Base-by-base conservation (phyloP, 2,888 invertebrate genomes). In the Cyclophora albipunctata region DNA sequence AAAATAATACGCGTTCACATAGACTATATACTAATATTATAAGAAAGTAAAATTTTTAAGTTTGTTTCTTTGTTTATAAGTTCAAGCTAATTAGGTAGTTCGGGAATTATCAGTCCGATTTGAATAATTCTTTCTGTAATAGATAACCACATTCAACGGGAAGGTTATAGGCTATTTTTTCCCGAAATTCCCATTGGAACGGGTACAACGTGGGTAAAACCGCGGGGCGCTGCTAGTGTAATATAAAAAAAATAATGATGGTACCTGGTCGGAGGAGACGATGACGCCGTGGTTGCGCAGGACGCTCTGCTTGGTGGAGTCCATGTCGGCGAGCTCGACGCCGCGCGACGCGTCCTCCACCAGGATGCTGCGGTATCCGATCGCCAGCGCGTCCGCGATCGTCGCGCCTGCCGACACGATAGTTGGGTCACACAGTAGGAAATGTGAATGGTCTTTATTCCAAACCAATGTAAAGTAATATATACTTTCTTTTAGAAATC, bases 261-360 rank as follows among this genome's bases (percentile, higher is more conserved):
- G 3, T 7, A 7, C 3, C 40, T 40, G 7, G 7, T 7, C 3
- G 40, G 7, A 40, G 40, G 6, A 2, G 34, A 96, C 92, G 64
- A 97, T 93, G 47, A 96, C 93, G 0, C 96, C 97, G 69, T 94
- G 92, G 69, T 93, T 93, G 53, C 90, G 91, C 48, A 92, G 88
- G 20, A 97, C 92, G 54, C 92, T 92, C 50, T 93, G 89, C 76
- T 95, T 95, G 44, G 95, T 96, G 66, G 91, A 91, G 74, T 95
- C 94, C 52, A 98, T 98, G 71, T 96, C 96, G 33, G 93, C 91
- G 35, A 95, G 82, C 78, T 95, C 94, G 0, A 98, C 96, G 2
- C 98, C 98, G 46, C 97, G 92, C 64, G 95, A 93, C 59, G 97
- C 97, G 81, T 98, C 97, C 64, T 98, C 97, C 5, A 98, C 91